Evolutionary conservation across 2,888 invertebrate species (phyloP).

Genomic region (Blastobasis lacticolella): DNA sequence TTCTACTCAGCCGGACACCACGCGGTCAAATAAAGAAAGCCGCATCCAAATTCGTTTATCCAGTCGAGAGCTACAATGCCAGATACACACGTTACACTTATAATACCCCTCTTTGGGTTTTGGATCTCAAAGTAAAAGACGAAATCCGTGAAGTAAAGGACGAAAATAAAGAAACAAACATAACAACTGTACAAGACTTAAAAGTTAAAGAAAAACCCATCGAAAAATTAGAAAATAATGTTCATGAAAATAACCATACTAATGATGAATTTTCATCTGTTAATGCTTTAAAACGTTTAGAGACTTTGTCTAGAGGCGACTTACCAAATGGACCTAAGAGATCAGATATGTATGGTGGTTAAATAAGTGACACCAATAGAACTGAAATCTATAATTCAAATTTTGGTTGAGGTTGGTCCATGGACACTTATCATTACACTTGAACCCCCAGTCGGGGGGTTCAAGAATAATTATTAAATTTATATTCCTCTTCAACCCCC

Average conservation of each 20-base stretch:
- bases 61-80: too few species aligned
- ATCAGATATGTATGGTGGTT: constrained; percentile 37
- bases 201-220: constrained; percentile 52
- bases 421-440: too few species aligned
- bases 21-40: too few species aligned
- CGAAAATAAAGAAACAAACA: constrained; percentile 38
- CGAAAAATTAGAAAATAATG: constrained; percentile 51
- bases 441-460: too few species aligned
- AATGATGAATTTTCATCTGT: constrained; percentile 62
- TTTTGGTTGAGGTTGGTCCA: too few species aligned
- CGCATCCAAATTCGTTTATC: too few species aligned
- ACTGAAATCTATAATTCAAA: too few species aligned
- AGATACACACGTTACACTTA: too few species aligned
- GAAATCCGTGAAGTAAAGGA: constrained; percentile 37
- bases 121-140: constrained; percentile 43
- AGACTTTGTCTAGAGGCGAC: constrained; percentile 86
- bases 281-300: constrained; percentile 83
- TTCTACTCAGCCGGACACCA: too few species aligned
- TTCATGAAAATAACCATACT: constrained; percentile 18
- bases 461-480: too few species aligned
- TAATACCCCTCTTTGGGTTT: constrained; percentile 2
- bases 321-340: constrained; percentile 70
- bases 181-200: constrained; percentile 41
- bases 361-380: too few species aligned
- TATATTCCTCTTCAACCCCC: too few species aligned